Evolutionary conservation across 1,140 invertebrate genomes (phyloP).

Genomic region (Littorina saxatilis): DNA sequence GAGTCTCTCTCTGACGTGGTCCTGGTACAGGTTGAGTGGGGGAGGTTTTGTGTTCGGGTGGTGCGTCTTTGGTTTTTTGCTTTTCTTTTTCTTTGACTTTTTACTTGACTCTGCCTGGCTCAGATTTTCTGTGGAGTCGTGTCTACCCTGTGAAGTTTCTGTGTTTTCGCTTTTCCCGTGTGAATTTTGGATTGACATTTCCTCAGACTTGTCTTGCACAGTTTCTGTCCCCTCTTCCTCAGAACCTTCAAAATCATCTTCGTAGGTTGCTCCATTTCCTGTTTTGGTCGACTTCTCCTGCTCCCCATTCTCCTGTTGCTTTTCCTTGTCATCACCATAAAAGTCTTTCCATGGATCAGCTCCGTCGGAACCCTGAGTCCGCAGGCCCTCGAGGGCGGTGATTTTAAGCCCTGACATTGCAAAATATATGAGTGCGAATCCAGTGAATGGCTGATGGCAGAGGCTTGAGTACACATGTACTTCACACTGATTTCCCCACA

Average conservation of each 20-base stretch:
- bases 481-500: no score
- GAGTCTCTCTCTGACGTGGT: background rate
- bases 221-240: conserved; percentile 18
- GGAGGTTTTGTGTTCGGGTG: background rate
- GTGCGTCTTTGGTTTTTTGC: background rate
- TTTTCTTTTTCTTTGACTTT: background rate
- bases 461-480: no score
- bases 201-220: conserved; percentile 18
- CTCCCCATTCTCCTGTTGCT: conserved; percentile 11
- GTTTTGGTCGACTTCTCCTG: background rate
- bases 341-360: conserved; percentile 35
- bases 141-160: background rate
- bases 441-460: no score
- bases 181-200: background rate
- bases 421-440: no score
- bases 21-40: conserved; percentile 7
- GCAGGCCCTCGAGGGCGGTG: background rate
- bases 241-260: background rate
- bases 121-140: background rate
- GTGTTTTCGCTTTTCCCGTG: background rate
- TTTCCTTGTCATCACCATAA: conserved; percentile 3
- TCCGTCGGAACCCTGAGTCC: background rate
- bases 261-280: background rate
- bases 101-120: conserved; percentile 7
- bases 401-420: background rate